Base-by-base conservation (phyloP, 2,888 invertebrate species). In the Lasioglossum vierecki region DNA sequence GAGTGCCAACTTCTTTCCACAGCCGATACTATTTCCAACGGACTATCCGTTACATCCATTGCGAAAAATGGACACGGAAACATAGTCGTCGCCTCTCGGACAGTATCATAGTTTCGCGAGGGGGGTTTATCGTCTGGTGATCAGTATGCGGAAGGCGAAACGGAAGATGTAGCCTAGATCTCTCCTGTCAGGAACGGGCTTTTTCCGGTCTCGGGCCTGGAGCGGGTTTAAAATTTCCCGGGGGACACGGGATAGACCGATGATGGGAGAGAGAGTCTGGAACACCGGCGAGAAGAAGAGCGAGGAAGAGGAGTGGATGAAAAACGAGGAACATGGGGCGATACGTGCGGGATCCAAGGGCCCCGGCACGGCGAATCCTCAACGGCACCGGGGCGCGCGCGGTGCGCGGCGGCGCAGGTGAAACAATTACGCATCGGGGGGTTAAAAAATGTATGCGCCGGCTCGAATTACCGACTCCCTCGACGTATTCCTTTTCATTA, bases 181-280 rank as follows among this genome's bases (percentile, higher is more conserved):
- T 49, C 41, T 76, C 78, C 46, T 60, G 39, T 35, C 15, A 60
- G 35, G 78, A 72, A 15, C 35, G 35, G 41, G 60, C 77, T 82
- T 70, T 72, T 63, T 49, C 78, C 30, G 44, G 86, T 57, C 22
- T n/a, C 66, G 70, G 75, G 53, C 39, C 60, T 60, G 44, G 79
- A 66, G 86, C 80, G 83, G 83, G 90, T 89, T 90, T 90, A 89
- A 89, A 89, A 89, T 90, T 89, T 89, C 90, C 90, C 89, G 90
- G 35, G 89, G 87, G 89, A 89, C 81, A 66, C 60, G 63, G 77
- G 87, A 89, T 89, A 80, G 86, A 86, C 83, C 90, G 80, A 89
- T 89, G 86, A 89, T 79, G 75, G 88, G 80, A 66, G 72, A 41
- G 79, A 72, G 46, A 15, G n/a, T 57, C 57, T 57, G 57, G 57